Evolutionary conservation across 1,140 invertebrate species (phyloP).

Genomic region (Zaprionus inermis): DNA sequence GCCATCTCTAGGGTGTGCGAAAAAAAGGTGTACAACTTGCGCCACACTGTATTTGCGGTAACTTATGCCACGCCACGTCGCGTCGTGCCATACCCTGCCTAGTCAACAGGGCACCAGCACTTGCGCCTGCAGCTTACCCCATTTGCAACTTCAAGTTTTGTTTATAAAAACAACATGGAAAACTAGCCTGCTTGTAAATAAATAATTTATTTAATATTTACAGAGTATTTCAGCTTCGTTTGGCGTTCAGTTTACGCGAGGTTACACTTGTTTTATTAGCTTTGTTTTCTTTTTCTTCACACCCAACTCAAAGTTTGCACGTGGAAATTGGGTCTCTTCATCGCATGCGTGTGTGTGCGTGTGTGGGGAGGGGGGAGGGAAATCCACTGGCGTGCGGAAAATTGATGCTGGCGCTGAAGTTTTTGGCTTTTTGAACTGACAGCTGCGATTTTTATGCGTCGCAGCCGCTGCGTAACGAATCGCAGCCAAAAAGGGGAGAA

Average conservation of each 20-base stretch:
- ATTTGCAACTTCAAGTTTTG: neutral
- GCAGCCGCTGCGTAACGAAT: constrained; percentile 34
- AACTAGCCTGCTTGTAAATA: neutral
- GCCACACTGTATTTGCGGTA: constrained; percentile 65
- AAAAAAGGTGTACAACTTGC: constrained; percentile 73
- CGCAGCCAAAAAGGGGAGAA: neutral
- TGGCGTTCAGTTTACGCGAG: constrained; percentile 23
- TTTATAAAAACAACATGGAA: neutral
- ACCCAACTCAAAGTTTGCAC: constrained; percentile 67
- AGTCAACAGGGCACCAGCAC: neutral
- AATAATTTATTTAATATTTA: constrained; percentile 34
- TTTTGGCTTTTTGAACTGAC: constrained; percentile 82
- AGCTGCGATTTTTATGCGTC: constrained; percentile 79
- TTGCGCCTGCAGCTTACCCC: constrained; percentile 1
- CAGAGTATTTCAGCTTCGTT: constrained; percentile 43
- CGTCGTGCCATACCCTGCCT: constrained; percentile 50
- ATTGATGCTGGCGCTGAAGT: constrained; percentile 77
- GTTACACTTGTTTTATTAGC: constrained; percentile 67
- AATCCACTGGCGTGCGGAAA: constrained; percentile 70
- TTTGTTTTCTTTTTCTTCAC: constrained; percentile 45
- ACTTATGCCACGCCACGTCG: constrained; percentile 59
- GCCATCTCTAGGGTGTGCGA: constrained; percentile 28
- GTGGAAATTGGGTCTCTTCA: constrained; percentile 70
- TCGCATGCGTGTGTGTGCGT: constrained; percentile 39
- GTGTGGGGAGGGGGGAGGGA: constrained; percentile 36